Evolutionary conservation across 2,797 vertebrate genomes (phyloP).

Genomic region (Decapterus maruadsi): DNA sequence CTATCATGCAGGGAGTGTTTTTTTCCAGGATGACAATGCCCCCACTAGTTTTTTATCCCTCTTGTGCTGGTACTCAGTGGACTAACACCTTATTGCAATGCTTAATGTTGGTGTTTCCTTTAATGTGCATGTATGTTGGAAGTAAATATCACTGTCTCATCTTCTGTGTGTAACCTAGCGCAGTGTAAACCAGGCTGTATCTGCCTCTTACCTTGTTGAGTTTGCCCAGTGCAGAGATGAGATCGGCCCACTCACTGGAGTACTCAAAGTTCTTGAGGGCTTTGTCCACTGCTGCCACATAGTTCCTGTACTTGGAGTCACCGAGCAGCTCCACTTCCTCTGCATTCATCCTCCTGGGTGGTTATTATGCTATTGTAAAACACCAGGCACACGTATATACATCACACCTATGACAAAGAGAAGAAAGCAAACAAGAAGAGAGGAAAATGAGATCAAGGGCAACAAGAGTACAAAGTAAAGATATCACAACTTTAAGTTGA

Average conservation of each 20-base stretch:
- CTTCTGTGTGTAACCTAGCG: neutral
- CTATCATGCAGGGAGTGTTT: too few relatives aligned
- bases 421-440: neutral
- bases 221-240: slow-evolving; percentile 98
- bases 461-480: neutral
- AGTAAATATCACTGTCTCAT: neutral
- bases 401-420: slow-evolving; percentile 83
- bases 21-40: too few relatives aligned
- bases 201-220: slow-evolving; percentile 93
- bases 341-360: slow-evolving; percentile 96
- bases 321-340: slow-evolving; percentile 97
- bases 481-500: neutral
- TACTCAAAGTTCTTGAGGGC: slow-evolving; percentile 99
- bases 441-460: neutral
- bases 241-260: slow-evolving; percentile 99
- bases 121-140: neutral
- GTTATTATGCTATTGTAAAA: slow-evolving; percentile 85
- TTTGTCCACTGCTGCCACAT: slow-evolving; percentile 98
- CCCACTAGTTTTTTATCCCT: too few relatives aligned
- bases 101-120: too few relatives aligned
- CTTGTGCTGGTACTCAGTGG: too few relatives aligned
- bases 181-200: neutral
- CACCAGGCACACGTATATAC: slow-evolving; percentile 86
- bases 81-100: too few relatives aligned
- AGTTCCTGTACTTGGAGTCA: slow-evolving; percentile 99